Evolutionary conservation across 2,888 invertebrate species (phyloP).

Genomic region (Agriopis aurantiaria): DNA sequence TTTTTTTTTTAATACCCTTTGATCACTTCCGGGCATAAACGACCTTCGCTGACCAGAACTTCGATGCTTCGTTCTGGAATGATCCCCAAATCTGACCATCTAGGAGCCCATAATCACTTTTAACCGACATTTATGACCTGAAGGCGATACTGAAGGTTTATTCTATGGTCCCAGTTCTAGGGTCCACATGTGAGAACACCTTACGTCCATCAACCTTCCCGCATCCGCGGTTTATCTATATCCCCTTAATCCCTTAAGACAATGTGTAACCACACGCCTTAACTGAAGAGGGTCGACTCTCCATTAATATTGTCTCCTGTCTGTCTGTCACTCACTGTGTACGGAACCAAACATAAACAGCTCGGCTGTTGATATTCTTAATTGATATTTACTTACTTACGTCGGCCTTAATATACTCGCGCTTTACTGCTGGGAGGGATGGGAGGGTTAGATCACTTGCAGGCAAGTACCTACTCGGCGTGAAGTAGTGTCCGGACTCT

Average conservation of each 20-base stretch:
- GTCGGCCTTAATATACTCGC: neutral
- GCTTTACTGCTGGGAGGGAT: neutral
- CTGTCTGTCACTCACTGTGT: slow-evolving; percentile 32
- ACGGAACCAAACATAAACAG: neutral
- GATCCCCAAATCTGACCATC: too few species aligned
- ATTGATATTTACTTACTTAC: slow-evolving; percentile 24
- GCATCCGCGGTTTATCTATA: neutral
- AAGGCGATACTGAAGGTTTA: too few species aligned
- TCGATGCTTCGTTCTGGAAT: too few species aligned
- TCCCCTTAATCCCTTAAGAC: neutral
- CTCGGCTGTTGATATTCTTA: slow-evolving; percentile 18
- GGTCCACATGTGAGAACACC: too few species aligned
- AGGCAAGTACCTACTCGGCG: neutral
- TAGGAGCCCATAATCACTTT: too few species aligned
- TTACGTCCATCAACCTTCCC: too few species aligned
- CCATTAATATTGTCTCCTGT: slow-evolving; percentile 39
- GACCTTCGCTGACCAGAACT: too few species aligned
- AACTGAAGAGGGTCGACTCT: slow-evolving; percentile 43
- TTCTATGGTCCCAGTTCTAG: too few species aligned
- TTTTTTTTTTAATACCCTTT: too few species aligned
- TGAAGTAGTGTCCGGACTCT: neutral
- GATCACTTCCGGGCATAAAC: too few species aligned
- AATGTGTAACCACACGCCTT: neutral
- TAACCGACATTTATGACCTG: too few species aligned
- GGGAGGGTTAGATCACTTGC: neutral